phyloP scores from a whole-genome alignment of 1,140 invertebrate genomes.

The Vanessa tameamea region DNA sequence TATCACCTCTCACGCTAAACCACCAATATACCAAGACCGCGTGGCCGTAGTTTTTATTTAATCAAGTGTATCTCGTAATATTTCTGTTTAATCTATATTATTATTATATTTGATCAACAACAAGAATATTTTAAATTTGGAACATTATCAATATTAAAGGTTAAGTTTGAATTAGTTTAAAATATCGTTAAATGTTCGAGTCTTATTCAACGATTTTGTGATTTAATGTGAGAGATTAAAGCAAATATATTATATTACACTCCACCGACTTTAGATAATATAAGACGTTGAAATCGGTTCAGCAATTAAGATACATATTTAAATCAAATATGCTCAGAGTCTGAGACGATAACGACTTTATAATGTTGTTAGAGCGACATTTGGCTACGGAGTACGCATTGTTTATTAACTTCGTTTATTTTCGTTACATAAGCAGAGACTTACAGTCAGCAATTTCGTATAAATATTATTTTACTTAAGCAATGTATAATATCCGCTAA shows the following conservation, averaged over 20 bases:
- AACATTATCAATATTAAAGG: too few relatives aligned
- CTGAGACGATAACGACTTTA: neutral
- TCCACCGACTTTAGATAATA: neutral
- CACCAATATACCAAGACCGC: neutral
- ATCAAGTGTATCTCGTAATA: too few relatives aligned
- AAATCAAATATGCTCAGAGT: neutral
- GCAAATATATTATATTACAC: slow-evolving; percentile 15
- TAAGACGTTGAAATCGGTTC: slow-evolving; percentile 9
- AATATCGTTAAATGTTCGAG: neutral
- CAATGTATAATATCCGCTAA: slow-evolving; percentile 6
- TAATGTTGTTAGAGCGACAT: neutral
- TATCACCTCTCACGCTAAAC: slow-evolving; percentile 19
- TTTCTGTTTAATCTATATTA: too few relatives aligned
- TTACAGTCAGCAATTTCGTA: slow-evolving; percentile 21
- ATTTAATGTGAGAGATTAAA: slow-evolving; percentile 21
- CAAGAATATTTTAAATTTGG: too few relatives aligned
- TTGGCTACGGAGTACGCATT: neutral
- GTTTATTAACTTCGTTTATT: neutral
- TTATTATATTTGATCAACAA: too few relatives aligned
- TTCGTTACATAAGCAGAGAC: slow-evolving; percentile 6
- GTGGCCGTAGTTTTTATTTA: neutral
- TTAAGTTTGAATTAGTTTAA: too few relatives aligned
- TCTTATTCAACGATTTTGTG: neutral
- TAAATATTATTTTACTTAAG: slow-evolving; percentile 13
- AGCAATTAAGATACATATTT: slow-evolving; percentile 19